Evolutionary conservation across 2,888 invertebrate genomes (phyloP), one percentile per base, ranked within the genome.

Genomic region (Leptinotarsa juncta): DNA sequence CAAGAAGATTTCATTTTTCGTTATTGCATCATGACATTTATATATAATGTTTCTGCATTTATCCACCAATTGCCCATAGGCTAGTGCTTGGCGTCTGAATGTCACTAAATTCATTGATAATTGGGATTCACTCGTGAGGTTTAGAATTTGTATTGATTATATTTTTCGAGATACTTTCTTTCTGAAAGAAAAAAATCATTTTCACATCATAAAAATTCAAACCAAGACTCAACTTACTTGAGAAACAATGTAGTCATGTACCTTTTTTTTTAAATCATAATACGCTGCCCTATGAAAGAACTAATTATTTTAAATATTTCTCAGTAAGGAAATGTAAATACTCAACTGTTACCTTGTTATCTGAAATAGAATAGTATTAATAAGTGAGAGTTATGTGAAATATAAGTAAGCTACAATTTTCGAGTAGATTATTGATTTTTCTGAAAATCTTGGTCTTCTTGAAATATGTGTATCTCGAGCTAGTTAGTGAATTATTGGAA

Each of bases 231-330:
- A 66, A 66, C 66, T 66, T 18, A 66, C 66, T 66, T 66, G 48
- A 66, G 66, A 50, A 66, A 48, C 66, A 66, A 66, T n/a, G 49
- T 49, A 66, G 18, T 66, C 23, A 66, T 66, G 12, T 48, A 66
- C 18, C 50, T 66, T 66, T 66, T 66, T 66, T 66, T 66, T 4
- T n/a, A n/a, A 48, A 50, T 66, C 66, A 67, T 67, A 51, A 67
- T 53, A 23, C 67, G 23, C 18, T 53, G 53, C 26, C 67, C 67
- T 26, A 67, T 67, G 20, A 32, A 32, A 67, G 67, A 67, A 67
- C 26, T 51, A 67, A 67, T 51, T 67, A 51, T 18, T 53, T 67
- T 7, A 67, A 67, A 53, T 67, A 67, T 50, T 67, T n/a, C 67
- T 67, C 50, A 50, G 20, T 51, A 20, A 67, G 67, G 23, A 67